A percentile compares a stretch with the other conserved stretches of the same genome.
phyloP scores from a whole-genome alignment of 2,797 vertebrate genomes.

The Lepus townsendii region DNA sequence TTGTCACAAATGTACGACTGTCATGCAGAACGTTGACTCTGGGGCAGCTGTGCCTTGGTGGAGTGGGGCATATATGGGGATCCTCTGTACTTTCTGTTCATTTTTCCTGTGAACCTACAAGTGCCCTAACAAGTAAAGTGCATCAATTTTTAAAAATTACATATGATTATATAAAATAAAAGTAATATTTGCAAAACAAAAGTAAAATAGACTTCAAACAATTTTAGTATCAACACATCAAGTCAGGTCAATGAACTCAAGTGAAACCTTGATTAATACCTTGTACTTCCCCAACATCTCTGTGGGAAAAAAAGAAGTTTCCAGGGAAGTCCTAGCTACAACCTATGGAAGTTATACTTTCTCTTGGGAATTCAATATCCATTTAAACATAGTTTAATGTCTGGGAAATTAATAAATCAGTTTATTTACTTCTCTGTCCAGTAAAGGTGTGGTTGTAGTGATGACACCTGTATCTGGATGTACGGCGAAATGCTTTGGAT shows the following conservation, averaged over 20 bases:
- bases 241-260: neutral
- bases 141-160: neutral
- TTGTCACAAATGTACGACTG: neutral
- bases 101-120: neutral
- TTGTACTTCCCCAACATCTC: neutral
- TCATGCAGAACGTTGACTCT: too few species aligned
- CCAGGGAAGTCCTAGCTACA: neutral
- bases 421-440: slow-evolving; percentile 94
- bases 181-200: neutral
- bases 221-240: neutral
- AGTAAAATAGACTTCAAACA: neutral
- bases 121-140: neutral
- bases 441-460: slow-evolving; percentile 82
- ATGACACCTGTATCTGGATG: slow-evolving; percentile 90
- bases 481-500: slow-evolving; percentile 86
- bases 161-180: neutral
- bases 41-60: fast-evolving
- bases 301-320: neutral
- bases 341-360: neutral
- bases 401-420: slow-evolving; percentile 83
- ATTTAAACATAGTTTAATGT: neutral
- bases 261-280: neutral
- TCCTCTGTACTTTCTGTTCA: neutral
- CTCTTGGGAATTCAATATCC: neutral
- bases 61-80: neutral